Percentiles rank a stretch among this genome's conserved stretches.
Conservation (phyloP, 2,797 vertebrate species). For the Tapera naevia region DNA sequence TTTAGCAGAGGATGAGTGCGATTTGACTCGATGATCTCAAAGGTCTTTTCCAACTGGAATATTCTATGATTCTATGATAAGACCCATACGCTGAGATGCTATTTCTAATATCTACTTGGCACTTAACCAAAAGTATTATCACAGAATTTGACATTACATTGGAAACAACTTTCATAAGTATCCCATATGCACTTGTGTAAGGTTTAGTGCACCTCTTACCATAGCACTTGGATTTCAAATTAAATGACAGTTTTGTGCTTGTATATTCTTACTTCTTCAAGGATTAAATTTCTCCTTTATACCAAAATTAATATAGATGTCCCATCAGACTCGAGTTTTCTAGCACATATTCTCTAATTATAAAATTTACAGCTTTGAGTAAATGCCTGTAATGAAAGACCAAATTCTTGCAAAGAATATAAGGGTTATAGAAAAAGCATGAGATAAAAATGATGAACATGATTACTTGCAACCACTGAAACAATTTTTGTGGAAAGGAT, state of each 20-base stretch:
- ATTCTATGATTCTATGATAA: no score
- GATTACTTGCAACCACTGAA: neutral
- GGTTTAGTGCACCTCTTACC: neutral
- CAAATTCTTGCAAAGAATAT: neutral
- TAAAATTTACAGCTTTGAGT: neutral
- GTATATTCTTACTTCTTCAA: neutral
- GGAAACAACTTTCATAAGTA: neutral
- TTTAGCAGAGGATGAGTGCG: no score
- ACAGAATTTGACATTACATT: neutral
- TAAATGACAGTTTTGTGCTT: accelerated
- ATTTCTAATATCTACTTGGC: neutral
- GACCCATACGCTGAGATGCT: neutral
- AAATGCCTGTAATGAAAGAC: neutral
- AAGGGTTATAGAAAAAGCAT: neutral
- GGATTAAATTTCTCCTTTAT: neutral
- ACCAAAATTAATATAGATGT: neutral
- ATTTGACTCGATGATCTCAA: no score
- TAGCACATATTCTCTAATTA: neutral
- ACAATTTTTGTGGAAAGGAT: neutral
- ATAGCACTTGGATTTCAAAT: neutral
- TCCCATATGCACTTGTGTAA: neutral
- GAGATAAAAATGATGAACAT: constrained; percentile 22
- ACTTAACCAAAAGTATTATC: neutral
- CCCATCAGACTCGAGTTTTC: neutral
- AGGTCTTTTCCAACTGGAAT: no score